Base-by-base conservation (phyloP, 2,888 invertebrate species). In the Sisyra nigra region DNA sequence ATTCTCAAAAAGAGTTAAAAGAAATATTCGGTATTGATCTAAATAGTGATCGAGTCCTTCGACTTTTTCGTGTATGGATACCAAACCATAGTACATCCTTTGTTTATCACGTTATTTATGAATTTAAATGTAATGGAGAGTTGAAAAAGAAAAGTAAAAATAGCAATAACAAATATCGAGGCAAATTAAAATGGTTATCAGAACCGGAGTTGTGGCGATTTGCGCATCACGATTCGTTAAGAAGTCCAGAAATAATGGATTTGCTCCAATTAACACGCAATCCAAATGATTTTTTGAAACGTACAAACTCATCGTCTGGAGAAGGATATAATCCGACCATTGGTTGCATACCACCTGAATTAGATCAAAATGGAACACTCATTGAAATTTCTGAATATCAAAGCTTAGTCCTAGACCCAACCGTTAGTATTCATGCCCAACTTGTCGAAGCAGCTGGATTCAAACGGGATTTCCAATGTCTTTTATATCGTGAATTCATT, bases 231-330 rank as follows among this genome's bases (percentile, higher is more conserved):
- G 52, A 54, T 37, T 48, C 42, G 19, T 46, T 61, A 30, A 53
- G 50, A 39, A 55, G 56, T 41, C 57, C 60, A n/a, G 61, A 60
- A 47, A 3, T 61, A 6, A 14, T 58, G 3, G 56, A 56, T 37
- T 50, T 51, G 55, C 13, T 47, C 51, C n/a, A 46, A 49, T 2
- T 13, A 24, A 6, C 42, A 44, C 2, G 52, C 53, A 3, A 9
- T 11, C 7, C 31, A n/a, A 35, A 15, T 15, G 35, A 24, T 24
- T 24, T 24, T 24, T 24, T 24, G 24, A 19, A 3, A 10, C 13
- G 10, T 17, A 17, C 15, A 17, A 17, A 9, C 24, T 39, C 39
- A 15, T 19, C 3, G n/a, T 14, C 34, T 11, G 15, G 11, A 34
- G 15, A 34, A n/a, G 34, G 34, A 14, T 34, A 14, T n/a, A 34